Evolutionary conservation across 1,140 invertebrate species (phyloP).

Genomic region (Rhysida immarginata): DNA sequence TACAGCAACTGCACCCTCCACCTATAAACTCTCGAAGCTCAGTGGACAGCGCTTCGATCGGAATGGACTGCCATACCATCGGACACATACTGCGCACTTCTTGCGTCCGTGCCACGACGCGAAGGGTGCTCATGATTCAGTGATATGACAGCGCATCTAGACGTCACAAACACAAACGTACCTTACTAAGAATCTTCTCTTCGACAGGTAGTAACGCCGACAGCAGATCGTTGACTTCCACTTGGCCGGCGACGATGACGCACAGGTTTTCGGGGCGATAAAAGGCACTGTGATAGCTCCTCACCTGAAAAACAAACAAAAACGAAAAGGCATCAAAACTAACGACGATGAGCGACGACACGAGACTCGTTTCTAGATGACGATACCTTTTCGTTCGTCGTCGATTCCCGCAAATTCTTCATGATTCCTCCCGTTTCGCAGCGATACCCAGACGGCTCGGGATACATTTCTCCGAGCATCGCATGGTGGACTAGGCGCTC

Average conservation of each 20-base stretch:
- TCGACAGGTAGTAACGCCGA: slow-evolving; percentile 52
- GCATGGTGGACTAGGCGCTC: slow-evolving; percentile 43
- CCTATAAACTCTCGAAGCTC: too few species aligned
- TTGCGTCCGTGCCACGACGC: too few species aligned
- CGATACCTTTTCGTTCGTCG: slow-evolving; percentile 62
- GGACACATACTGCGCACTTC: too few species aligned
- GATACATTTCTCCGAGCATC: slow-evolving; percentile 53
- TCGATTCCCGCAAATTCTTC: slow-evolving; percentile 64
- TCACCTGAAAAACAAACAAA: slow-evolving; percentile 39
- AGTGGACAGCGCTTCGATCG: too few species aligned
- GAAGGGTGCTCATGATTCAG: too few species aligned
- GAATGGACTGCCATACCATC: too few species aligned
- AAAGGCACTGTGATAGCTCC: slow-evolving; percentile 63
- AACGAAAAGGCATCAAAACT: neutral
- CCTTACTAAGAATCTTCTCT: slow-evolving; percentile 59
- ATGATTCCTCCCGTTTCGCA: slow-evolving; percentile 69
- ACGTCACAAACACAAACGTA: too few species aligned
- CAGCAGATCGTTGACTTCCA: slow-evolving; percentile 60
- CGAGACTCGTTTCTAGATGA: neutral
- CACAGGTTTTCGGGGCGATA: slow-evolving; percentile 82
- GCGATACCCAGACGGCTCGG: slow-evolving; percentile 63
- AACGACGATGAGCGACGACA: neutral
- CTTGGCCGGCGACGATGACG: slow-evolving; percentile 64
- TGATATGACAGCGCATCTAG: too few species aligned
- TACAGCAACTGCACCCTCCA: too few species aligned